phyloP scores from a whole-genome alignment of 2,888 invertebrate species.

The Sepioteuthis lessoniana region DNA sequence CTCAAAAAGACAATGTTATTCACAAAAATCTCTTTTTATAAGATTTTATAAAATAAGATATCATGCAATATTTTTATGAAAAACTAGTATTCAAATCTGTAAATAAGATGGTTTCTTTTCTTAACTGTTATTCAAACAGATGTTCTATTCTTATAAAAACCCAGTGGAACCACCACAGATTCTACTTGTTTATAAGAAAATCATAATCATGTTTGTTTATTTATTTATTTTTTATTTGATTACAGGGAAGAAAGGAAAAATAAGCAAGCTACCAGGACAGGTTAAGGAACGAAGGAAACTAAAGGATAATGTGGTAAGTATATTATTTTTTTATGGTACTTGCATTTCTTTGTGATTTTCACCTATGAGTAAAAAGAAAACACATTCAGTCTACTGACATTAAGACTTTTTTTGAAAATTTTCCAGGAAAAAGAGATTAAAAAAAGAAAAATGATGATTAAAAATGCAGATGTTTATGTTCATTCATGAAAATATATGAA shows the following conservation, averaged over 20 bases:
- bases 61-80: too few relatives aligned
- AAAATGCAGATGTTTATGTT: background rate
- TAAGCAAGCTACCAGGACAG: constrained; percentile 35
- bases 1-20: too few relatives aligned
- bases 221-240: background rate
- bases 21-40: too few relatives aligned
- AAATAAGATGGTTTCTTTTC: background rate
- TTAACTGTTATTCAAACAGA: background rate
- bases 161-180: background rate
- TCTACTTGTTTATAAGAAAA: background rate
- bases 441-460: background rate
- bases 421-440: background rate
- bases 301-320: constrained; percentile 45
- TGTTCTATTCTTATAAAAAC: background rate
- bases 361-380: background rate
- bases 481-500: too few relatives aligned
- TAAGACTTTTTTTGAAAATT: background rate
- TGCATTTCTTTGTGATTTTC: background rate
- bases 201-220: background rate
- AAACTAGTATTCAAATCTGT: background rate
- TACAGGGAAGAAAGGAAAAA: constrained; percentile 42
- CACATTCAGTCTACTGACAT: background rate
- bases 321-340: background rate
- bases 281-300: constrained; percentile 24
- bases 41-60: too few relatives aligned